These are phyloP conservation scores for Centropus bengalensis DNA, from an alignment of 2,113 vertebrate species.

Conservation along the genomic window DNA sequence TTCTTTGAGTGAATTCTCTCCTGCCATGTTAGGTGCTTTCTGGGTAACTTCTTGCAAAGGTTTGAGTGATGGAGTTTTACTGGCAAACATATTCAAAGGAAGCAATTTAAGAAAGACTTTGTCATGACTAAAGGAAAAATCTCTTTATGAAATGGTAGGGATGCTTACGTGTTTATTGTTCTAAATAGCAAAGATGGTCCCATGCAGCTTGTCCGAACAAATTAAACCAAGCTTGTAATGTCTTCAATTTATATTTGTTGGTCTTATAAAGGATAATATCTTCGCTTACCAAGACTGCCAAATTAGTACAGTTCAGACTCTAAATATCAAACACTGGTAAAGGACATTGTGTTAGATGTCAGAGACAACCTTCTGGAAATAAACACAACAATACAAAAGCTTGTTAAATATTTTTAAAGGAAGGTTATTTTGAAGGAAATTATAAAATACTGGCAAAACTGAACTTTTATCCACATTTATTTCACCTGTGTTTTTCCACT, in stretches of 20 bases:
- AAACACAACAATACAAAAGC: neutral
- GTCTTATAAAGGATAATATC: neutral
- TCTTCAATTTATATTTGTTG: neutral
- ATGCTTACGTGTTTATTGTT: neutral
- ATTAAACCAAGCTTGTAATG: neutral
- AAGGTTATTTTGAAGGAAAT: neutral
- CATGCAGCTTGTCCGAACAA: neutral
- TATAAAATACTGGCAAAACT: neutral
- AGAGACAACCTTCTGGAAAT: neutral
- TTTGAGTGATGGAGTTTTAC: neutral
- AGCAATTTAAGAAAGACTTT: neutral
- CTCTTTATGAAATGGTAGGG: neutral
- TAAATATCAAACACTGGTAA: neutral
- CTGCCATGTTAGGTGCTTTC: neutral
- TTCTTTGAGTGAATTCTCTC: neutral
- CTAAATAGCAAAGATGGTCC: neutral
- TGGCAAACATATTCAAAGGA: neutral
- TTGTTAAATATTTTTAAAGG: neutral
- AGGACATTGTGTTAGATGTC: neutral
- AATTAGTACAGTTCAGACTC: neutral
- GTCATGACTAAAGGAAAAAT: neutral
- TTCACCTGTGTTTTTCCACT: neutral
- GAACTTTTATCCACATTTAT: rapidly evolving
- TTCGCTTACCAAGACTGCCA: neutral
- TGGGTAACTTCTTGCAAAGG: neutral